These are phyloP conservation scores for Drosophila birchii DNA, from an alignment of 2,888 invertebrate genomes.

Conservation along the genomic window DNA sequence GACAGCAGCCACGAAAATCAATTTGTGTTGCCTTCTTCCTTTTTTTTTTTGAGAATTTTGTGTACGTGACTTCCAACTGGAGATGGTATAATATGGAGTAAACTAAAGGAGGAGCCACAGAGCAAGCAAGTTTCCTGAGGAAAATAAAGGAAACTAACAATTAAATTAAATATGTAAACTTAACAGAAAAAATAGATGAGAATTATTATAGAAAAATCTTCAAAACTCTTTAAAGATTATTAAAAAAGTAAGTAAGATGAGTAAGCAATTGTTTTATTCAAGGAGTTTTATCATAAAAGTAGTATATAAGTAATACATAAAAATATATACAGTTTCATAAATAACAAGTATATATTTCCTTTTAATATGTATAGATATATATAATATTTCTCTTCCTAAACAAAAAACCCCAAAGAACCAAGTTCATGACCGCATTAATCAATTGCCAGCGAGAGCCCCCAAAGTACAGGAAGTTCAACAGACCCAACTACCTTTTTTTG, in stretches of 20 bases:
- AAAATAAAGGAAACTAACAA: background rate
- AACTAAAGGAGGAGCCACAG: slow-evolving; percentile 15
- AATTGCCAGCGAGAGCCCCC: slow-evolving; percentile 22
- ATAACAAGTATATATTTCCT: background rate
- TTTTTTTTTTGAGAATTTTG: slow-evolving; percentile 47
- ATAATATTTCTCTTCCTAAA: background rate
- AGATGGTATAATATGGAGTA: slow-evolving; percentile 22
- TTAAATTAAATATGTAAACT: background rate
- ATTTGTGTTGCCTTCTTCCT: slow-evolving; percentile 49
- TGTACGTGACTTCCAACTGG: slow-evolving; percentile 55
- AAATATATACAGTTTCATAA: background rate
- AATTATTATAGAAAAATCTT: background rate
- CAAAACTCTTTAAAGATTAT: background rate
- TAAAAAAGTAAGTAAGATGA: background rate
- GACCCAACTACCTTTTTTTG: slow-evolving; percentile 40
- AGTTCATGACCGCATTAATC: slow-evolving; percentile 43
- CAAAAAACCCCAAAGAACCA: slow-evolving; percentile 2
- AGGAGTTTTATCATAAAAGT: background rate
- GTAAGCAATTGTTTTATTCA: background rate
- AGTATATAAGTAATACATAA: background rate
- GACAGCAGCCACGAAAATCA: slow-evolving; percentile 68
- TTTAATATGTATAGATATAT: background rate
- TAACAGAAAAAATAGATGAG: background rate
- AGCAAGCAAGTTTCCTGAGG: background rate
- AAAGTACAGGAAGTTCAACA: slow-evolving; percentile 63